phyloP scores from a whole-genome alignment of 2,888 invertebrate species.

The Lasius fuliginosus region DNA sequence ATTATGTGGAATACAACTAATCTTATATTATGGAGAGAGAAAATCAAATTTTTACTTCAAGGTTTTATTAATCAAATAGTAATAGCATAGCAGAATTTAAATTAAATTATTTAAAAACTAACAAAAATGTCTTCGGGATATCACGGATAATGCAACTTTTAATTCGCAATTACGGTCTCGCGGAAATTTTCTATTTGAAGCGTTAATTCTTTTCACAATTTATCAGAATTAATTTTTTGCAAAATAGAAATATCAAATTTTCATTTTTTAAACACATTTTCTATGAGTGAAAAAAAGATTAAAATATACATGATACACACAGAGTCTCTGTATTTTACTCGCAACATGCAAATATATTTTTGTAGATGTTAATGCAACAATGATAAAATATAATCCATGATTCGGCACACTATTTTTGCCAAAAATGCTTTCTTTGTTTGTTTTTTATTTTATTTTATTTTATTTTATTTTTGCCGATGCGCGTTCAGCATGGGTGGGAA shows the following conservation, averaged over 20 bases:
- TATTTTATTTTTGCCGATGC: not conserved
- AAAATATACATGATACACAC: not conserved
- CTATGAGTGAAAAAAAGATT: not conserved
- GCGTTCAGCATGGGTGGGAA: not conserved
- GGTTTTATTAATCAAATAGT: not conserved
- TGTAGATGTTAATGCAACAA: constrained; percentile 9
- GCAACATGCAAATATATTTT: not conserved
- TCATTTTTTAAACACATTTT: constrained; percentile 9
- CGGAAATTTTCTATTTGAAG: not conserved
- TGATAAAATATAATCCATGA: constrained; percentile 30
- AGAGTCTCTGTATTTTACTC: not conserved
- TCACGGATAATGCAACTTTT: not conserved
- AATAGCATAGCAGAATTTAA: not conserved
- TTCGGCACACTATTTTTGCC: not conserved
- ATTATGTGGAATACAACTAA: not conserved
- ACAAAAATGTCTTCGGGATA: not conserved
- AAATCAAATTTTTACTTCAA: not conserved
- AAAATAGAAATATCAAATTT: not conserved
- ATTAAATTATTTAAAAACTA: not conserved
- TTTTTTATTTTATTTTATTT: not conserved
- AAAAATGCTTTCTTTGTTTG: not conserved
- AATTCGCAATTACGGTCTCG: too few relatives aligned
- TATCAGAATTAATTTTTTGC: not conserved
- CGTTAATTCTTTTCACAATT: not conserved
- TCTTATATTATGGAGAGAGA: not conserved